Evolutionary conservation across 1,140 invertebrate genomes (phyloP).

Genomic region (Zophobas morio): DNA sequence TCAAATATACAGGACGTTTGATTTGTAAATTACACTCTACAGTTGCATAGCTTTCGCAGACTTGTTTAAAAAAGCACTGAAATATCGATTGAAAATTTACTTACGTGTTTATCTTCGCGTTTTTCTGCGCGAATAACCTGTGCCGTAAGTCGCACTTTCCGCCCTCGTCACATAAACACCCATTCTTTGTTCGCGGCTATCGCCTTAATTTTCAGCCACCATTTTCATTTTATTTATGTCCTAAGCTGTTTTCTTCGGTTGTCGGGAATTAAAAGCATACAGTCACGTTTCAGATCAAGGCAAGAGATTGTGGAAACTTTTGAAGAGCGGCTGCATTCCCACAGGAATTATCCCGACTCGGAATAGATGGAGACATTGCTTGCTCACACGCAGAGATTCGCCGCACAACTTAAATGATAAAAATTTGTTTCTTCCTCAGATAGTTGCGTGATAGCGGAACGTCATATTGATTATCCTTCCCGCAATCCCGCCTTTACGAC

Average conservation of each 20-base stretch:
- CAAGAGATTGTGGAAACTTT: conserved; percentile 33
- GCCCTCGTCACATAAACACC: too few relatives aligned
- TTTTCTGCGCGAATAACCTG: too few relatives aligned
- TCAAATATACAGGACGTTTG: too few relatives aligned
- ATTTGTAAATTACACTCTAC: too few relatives aligned
- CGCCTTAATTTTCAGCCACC: background rate
- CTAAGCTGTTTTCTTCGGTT: background rate
- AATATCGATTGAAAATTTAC: too few relatives aligned
- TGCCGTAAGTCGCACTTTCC: too few relatives aligned
- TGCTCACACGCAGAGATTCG: conserved; percentile 8
- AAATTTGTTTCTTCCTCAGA: background rate
- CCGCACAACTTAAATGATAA: conserved; percentile 16
- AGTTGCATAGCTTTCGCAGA: too few relatives aligned
- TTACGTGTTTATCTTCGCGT: too few relatives aligned
- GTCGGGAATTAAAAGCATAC: conserved; percentile 24
- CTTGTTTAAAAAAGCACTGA: too few relatives aligned
- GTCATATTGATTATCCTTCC: background rate
- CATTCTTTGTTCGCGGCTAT: background rate
- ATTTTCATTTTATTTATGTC: background rate
- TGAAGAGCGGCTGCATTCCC: conserved; percentile 6
- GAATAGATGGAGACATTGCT: conserved; percentile 8
- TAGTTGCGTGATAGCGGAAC: background rate
- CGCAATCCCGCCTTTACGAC: background rate
- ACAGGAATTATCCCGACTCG: conserved; percentile 10
- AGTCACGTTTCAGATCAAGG: conserved; percentile 28